Conservation (phyloP, 1,140 invertebrate genomes). For the Harpegnathos saltator region DNA sequence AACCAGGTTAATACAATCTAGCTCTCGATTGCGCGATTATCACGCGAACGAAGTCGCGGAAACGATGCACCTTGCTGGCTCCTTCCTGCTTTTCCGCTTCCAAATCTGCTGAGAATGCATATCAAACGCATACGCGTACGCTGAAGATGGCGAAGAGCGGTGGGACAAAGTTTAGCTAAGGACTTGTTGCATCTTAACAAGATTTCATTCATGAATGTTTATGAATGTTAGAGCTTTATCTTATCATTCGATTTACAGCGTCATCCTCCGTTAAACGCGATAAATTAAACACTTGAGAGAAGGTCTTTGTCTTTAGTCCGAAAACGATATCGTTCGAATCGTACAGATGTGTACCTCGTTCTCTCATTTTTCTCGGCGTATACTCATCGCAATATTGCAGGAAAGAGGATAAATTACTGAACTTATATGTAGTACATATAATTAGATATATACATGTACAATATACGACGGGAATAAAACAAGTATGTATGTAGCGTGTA, state of each 20-base stretch:
- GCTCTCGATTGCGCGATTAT: conserved; percentile 78
- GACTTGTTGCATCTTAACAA: background rate
- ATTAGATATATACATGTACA: background rate
- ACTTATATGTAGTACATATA: background rate
- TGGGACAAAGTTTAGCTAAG: background rate
- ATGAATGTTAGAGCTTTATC: too few relatives aligned
- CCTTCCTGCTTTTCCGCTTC: conserved; percentile 18
- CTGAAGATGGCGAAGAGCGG: background rate
- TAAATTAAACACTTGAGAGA: conserved; percentile 1
- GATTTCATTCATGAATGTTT: too few relatives aligned
- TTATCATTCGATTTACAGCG: too few relatives aligned
- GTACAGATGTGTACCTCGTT: too few relatives aligned
- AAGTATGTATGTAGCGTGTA: conserved; percentile 51
- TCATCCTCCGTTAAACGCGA: background rate
- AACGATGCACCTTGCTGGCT: conserved; percentile 24
- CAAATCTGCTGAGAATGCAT: background rate
- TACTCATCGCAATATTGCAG: too few relatives aligned
- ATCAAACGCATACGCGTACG: too few relatives aligned
- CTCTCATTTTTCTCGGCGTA: too few relatives aligned
- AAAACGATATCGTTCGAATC: background rate
- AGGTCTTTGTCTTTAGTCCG: background rate
- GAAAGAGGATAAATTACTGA: background rate
- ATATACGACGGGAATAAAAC: conserved; percentile 2
- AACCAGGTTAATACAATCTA: conserved; percentile 83
- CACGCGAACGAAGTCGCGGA: conserved; percentile 74